These are phyloP conservation scores for Crambe crambe DNA, from an alignment of 37 sponge, comb jelly and placozoan genomes.

Conservation along the genomic window DNA sequence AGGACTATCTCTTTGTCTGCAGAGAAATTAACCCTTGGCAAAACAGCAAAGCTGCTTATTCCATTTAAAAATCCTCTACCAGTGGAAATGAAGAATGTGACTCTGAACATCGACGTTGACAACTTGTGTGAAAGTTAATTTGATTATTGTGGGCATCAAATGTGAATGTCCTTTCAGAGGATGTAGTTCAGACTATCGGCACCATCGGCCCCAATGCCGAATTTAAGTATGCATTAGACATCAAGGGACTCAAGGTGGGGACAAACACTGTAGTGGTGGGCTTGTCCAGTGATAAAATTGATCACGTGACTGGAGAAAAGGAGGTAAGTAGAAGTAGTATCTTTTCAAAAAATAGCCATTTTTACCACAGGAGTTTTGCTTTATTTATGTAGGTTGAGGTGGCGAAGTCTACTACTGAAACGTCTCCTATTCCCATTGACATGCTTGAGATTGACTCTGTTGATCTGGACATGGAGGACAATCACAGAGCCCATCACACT, in stretches of 20 bases:
- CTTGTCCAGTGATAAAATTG: constrained; percentile 23
- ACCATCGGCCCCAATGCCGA: constrained; percentile 18
- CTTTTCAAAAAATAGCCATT: too few species aligned
- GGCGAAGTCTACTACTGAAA: not conserved
- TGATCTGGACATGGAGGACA: constrained; percentile 2
- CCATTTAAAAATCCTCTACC: constrained; percentile 43
- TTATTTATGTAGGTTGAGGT: not conserved
- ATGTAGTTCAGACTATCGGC: constrained; percentile 33
- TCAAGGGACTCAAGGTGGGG: constrained; percentile 34
- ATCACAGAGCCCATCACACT: constrained; percentile 32
- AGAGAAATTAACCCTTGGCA: constrained; percentile 18
- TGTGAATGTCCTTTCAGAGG: constrained; percentile 9
- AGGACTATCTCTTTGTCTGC: not conserved
- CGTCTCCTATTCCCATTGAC: not conserved
- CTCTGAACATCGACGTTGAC: constrained; percentile 41
- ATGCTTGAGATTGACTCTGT: not conserved
- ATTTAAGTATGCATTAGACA: constrained; percentile 18
- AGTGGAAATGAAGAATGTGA: constrained; percentile 30
- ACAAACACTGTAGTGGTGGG: constrained; percentile 22
- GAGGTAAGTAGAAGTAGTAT: constrained; percentile 28
- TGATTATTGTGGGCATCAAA: not conserved
- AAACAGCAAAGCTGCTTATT: not conserved
- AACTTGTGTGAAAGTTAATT: constrained; percentile 17
- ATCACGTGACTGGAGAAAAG: constrained; percentile 32
- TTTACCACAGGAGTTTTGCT: too few species aligned